Base-by-base conservation (phyloP, 2,113 vertebrate species). In the Pao palembangensis region DNA sequence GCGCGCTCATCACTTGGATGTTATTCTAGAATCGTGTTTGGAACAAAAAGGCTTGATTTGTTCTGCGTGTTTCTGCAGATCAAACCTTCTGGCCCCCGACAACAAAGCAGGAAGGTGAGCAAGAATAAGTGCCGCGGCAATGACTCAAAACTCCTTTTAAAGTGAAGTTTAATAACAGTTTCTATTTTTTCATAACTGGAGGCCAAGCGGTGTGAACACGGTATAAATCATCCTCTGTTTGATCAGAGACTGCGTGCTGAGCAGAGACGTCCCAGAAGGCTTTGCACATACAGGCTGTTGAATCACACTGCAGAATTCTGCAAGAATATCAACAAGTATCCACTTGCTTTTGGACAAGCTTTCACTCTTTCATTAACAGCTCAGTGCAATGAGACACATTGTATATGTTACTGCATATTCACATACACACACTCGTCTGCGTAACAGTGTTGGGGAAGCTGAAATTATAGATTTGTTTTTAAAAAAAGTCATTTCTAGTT, bases 201-300 rank as follows among this genome's bases (percentile, higher is more conserved):
- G 52, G 58, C 57, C 69, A 75, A 51, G 55, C 31, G 31, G 59
- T 18, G 56, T 50, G 69, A 61, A 78, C 47, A 7, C 60, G 31
- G 59, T 67, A 74, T 79, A 79, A 78, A 64, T 58, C 79, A 61
- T 47, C 4, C 17, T 68, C 41, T 62, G 55, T 71, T 71, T 78
- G 69, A 82, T 78, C 76, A 69, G 59, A 79, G 58, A 20, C 67
- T 13, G 18, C 3, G 12, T 34, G 51, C 19, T 60, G 34, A 69
- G 43, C 17, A 14, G 56, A 50, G 54, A 34, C 17, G 67, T 57
- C 62, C 16, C 38, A 14, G 17, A 51, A 31, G 78, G 61, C 64
- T 74, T 44, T 58, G 61, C 2, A 49, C 58, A 31, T 65, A 52
- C 31, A 3, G 14, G 47, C 42, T 51, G 48, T 34, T 41, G 51